Base-by-base conservation (phyloP, 2,888 invertebrate genomes). In the Alcis repandata region DNA sequence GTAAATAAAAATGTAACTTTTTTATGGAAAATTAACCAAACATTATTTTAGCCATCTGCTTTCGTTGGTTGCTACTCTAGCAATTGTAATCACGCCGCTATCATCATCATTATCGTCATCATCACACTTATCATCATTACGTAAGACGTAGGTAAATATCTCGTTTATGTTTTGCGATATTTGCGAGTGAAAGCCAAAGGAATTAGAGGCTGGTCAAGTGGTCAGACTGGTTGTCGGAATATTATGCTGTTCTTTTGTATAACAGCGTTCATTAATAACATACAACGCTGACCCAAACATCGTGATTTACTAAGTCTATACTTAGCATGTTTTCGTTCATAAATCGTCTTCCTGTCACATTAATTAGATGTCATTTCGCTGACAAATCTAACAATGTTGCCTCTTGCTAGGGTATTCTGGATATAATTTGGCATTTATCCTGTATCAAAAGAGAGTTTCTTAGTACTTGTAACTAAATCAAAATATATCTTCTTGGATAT, bases 341-440 rank as follows among this genome's bases (percentile, higher is more conserved):
- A 67, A 70, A 70, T 72, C 43, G 54, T 48, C n/a, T 15, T 13
- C 22, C 40, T 64, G 65, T 71, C 68, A 58, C 49, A 51, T 62
- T 54, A 56, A 41, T 67, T 67, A 51, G 54, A 48, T 41, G 61
- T 48, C 19, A 19, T 32, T 33, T 40, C 48, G 41, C 53, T 46
- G 27, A 27, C 27, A 27, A 27, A 27, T 27, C 2, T 27, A 27
- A 53, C 48, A 48, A 41, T 53, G 48, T 43, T 53, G 27, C 52
- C 22, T 45, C 33, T 10, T 45, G 4, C 13, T 45, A 33, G 1
- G 46, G 49, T 54, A 43, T 43, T 32, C 41, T 15, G 6, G 22
- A 32, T 43, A 32, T 32, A 41, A 22, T 32, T 54, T 41, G 41
- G 41, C 41, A 27, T 13, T 7, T 27, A 41, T 13, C 13, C 17